Conservation (phyloP, 2,888 invertebrate genomes). For the Sesia bembeciformis region DNA sequence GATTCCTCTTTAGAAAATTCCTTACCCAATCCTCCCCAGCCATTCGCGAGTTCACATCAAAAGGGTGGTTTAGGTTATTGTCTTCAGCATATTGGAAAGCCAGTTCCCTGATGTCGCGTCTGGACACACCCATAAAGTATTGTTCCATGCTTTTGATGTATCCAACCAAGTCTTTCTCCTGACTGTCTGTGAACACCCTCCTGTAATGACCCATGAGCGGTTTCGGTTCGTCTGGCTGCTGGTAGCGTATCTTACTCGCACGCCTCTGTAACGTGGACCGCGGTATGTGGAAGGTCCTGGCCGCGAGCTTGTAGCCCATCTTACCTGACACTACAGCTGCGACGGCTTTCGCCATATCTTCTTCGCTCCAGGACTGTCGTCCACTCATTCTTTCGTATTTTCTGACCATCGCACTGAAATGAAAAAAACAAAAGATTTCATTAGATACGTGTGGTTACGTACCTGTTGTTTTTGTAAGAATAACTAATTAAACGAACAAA, state of each 20-base stretch:
- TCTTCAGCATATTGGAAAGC: slow-evolving; percentile 69
- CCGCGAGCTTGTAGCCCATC: slow-evolving; percentile 68
- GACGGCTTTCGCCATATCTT: slow-evolving; percentile 68
- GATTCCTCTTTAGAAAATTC: slow-evolving; percentile 64
- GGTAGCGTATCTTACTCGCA: slow-evolving; percentile 64
- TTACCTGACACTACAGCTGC: slow-evolving; percentile 66
- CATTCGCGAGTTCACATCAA: slow-evolving; percentile 62
- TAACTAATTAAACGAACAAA: too few relatives aligned
- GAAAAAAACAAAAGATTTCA: slow-evolving; percentile 15
- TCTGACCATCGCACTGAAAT: slow-evolving; percentile 65
- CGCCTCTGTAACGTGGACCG: slow-evolving; percentile 64
- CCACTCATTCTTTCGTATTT: slow-evolving; percentile 71
- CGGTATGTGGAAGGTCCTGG: slow-evolving; percentile 64
- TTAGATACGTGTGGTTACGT: too few relatives aligned
- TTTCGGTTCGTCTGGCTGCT: slow-evolving; percentile 56
- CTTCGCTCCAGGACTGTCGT: slow-evolving; percentile 67
- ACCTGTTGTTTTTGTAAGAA: too few relatives aligned
- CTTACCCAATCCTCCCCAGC: slow-evolving; percentile 70
- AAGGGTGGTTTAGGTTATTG: slow-evolving; percentile 57
- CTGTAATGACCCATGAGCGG: slow-evolving; percentile 66
- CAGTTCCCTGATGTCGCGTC: slow-evolving; percentile 61
- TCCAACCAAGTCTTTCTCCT: slow-evolving; percentile 63
- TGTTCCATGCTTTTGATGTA: slow-evolving; percentile 69
- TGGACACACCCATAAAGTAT: slow-evolving; percentile 63
- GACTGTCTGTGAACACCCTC: slow-evolving; percentile 63